These are phyloP conservation scores for Pharmacophagus antenor DNA, from an alignment of 2,888 invertebrate genomes.

Conservation along the genomic window DNA sequence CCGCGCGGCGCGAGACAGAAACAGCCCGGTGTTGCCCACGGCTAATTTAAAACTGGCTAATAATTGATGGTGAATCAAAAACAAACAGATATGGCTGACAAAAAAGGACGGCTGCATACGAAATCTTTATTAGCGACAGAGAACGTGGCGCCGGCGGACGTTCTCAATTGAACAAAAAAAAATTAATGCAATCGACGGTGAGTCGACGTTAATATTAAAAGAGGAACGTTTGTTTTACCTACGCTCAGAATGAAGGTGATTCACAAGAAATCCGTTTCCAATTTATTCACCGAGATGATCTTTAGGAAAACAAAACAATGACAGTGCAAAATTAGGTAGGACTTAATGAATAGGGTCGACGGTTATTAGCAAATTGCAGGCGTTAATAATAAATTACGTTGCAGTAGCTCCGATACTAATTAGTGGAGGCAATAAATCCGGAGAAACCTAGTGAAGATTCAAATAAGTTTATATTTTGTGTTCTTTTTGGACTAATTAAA, in stretches of 20 bases:
- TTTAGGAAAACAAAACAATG: conserved; percentile 66
- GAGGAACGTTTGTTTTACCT: conserved; percentile 48
- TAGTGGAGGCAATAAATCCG: conserved; percentile 62
- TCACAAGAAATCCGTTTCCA: conserved; percentile 61
- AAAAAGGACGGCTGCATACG: conserved; percentile 73
- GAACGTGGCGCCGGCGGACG: conserved; percentile 59
- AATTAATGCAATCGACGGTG: conserved; percentile 65
- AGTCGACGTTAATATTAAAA: conserved; percentile 62
- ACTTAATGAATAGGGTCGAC: conserved; percentile 54
- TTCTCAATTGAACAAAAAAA: conserved; percentile 59
- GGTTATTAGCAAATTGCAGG: conserved; percentile 68
- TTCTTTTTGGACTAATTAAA: conserved; percentile 20
- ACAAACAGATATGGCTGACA: conserved; percentile 79
- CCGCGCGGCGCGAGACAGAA: conserved; percentile 46
- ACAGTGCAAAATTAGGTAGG: conserved; percentile 57
- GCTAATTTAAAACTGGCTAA: conserved; percentile 77
- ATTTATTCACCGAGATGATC: conserved; percentile 63
- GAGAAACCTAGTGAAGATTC: conserved; percentile 58
- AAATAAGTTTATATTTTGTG: conserved; percentile 48
- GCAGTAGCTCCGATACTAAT: conserved; percentile 54
- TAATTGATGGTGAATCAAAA: conserved; percentile 78
- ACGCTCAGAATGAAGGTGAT: conserved; percentile 45
- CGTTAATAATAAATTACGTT: conserved; percentile 65
- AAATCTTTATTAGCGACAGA: conserved; percentile 70
- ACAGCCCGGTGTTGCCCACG: conserved; percentile 62